phyloP scores from a whole-genome alignment of 1,140 invertebrate species.

The Cylas formicarius region DNA sequence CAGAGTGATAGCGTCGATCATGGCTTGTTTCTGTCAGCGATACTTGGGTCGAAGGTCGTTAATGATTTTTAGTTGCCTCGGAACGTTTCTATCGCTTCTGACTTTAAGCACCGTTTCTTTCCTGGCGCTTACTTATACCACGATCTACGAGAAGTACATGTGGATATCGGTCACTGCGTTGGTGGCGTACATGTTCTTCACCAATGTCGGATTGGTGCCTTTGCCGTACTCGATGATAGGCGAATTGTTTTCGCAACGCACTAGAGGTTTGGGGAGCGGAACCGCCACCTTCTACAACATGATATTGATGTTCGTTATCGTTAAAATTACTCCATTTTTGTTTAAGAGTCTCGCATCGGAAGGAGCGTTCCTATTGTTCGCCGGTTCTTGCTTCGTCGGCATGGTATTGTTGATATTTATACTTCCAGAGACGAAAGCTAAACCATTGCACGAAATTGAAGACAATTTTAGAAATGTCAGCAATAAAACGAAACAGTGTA shows the following conservation, averaged over 20 bases:
- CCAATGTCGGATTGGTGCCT: conserved; percentile 52
- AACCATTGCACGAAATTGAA: conserved; percentile 70
- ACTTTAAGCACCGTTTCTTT: conserved; percentile 36
- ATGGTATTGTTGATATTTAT: conserved; percentile 56
- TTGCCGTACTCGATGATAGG: conserved; percentile 65
- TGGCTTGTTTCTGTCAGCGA: conserved; percentile 52
- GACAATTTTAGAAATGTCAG: conserved; percentile 41
- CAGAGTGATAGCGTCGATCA: conserved; percentile 52
- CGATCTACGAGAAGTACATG: neutral
- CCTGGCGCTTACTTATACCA: conserved; percentile 20
- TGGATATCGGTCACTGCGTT: conserved; percentile 45
- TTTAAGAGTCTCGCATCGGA: conserved; percentile 51
- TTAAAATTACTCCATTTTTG: conserved; percentile 60
- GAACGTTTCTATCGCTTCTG: conserved; percentile 48
- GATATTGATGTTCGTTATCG: conserved; percentile 59
- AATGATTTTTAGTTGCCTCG: conserved; percentile 49
- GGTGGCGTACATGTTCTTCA: conserved; percentile 50
- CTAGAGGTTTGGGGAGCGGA: conserved; percentile 53
- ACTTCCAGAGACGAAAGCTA: conserved; percentile 75
- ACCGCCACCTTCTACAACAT: conserved; percentile 60
- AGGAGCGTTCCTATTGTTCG: conserved; percentile 62
- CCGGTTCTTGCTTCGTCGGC: conserved; percentile 55
- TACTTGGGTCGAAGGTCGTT: conserved; percentile 50
- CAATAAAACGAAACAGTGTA: too few relatives aligned
- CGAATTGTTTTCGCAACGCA: conserved; percentile 53